Evolutionary conservation across 1,140 invertebrate genomes (phyloP), one percentile per base, ranked within the genome.

Genomic region (Drosophila ogumai): DNA sequence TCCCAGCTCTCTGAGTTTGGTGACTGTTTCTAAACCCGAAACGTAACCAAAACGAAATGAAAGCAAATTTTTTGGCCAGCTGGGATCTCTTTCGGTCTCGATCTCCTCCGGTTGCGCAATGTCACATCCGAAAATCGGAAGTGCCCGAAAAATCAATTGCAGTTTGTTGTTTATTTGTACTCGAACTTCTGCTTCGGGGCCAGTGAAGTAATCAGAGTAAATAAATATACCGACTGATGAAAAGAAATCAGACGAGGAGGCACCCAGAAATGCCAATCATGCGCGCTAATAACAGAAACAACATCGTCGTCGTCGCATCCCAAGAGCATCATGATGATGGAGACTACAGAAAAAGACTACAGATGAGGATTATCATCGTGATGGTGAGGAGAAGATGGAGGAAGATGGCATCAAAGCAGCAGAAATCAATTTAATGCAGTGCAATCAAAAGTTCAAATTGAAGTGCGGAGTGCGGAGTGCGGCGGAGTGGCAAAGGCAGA

Each of bases 351-450:
- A 25, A 25, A 3, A 25, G 25, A 25, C 25, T 25, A 28, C 6
- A 28, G 25, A 28, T 28, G 25, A 0, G 25, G 25, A 80, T 55
- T 50, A 40, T 46, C 46, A 22, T 38, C 40, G 55, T 43, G 40
- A 59, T 36, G 34, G 25, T 6, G 25, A 79, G 49, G 25, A 64
- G 43, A 55, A 69, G 54, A 34, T 36, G 34, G 7, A 22, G 25
- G 25, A 28, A 28, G 25, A 28, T 28, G 44, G 19, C 49, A 36
- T 41, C 38, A 46, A 57, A 61, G 46, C 64, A 68, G 32, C 77
- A 82, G 76, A 88, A 88, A 90, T 88, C 76, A 90, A 88, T 88
- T 90, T 90, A 84, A 88, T 88, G 84, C 84, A 87, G 76, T 88
- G 85, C 84, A 88, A 90, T 88, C 84, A 90, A 88, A 88, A 84